Conservation (phyloP, 2,113 vertebrate genomes). For the Collichthys lucidus region DNA sequence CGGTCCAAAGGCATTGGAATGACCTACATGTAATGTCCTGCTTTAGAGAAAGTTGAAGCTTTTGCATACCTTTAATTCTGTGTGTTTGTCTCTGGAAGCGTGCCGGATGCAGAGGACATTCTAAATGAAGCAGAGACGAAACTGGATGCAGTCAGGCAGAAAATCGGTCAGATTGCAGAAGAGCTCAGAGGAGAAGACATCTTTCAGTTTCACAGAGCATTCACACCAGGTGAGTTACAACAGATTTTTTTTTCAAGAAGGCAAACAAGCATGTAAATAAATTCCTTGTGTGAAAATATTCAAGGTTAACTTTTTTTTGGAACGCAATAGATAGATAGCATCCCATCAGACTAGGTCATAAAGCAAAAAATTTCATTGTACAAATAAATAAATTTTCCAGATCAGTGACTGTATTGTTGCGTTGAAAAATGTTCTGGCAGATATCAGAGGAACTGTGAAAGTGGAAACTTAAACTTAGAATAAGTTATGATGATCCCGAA, state of each 20-base stretch:
- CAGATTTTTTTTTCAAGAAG: not conserved
- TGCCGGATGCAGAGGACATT: constrained; percentile 88
- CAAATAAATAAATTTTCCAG: not conserved
- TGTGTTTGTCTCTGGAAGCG: constrained; percentile 78
- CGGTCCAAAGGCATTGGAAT: not conserved
- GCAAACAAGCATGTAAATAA: not conserved
- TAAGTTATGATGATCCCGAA: not conserved
- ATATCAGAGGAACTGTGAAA: not conserved
- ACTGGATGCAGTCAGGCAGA: constrained; percentile 90
- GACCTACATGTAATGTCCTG: not conserved
- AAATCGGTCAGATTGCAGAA: constrained; percentile 92
- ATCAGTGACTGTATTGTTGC: not conserved
- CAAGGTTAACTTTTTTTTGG: not conserved
- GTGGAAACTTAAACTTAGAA: not conserved
- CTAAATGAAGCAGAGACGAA: constrained; percentile 92
- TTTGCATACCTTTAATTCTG: not conserved
- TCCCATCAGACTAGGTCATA: not conserved
- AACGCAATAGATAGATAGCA: too few species aligned
- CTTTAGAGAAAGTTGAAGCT: not conserved
- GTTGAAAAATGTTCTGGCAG: not conserved
- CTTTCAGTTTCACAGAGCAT: constrained; percentile 94
- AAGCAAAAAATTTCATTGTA: not conserved
- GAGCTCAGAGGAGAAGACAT: constrained; percentile 94
- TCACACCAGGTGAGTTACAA: constrained; percentile 88
- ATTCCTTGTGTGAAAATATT: not conserved